These are phyloP conservation scores for Anagyrus pseudococci DNA, from an alignment of 2,888 invertebrate species.

Conservation along the genomic window DNA sequence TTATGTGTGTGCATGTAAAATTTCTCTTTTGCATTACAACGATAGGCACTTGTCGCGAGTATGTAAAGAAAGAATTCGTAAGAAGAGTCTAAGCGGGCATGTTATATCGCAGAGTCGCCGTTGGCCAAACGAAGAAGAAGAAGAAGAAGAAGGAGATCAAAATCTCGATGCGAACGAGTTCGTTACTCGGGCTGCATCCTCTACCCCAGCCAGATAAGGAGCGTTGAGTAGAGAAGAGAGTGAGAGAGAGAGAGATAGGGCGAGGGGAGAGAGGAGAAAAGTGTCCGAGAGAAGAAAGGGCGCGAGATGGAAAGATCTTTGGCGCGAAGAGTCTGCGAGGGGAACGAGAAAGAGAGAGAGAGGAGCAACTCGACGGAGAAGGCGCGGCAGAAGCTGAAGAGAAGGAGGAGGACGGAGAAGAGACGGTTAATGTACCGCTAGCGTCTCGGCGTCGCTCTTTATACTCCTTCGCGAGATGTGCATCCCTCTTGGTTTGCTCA, in stretches of 20 bases:
- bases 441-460: conserved; percentile 19
- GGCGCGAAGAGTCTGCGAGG: not conserved
- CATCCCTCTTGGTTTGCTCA: no score
- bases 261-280: conserved; percentile 1
- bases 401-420: conserved; percentile 28
- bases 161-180: conserved; percentile 29
- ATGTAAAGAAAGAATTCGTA: no score
- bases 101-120: not conserved
- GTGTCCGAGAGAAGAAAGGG: conserved; percentile 13
- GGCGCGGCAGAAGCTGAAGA: conserved; percentile 16
- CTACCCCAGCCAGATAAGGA: conserved; percentile 7
- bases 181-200: conserved; percentile 21
- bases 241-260: not conserved
- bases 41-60: no score
- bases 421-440: conserved; percentile 55
- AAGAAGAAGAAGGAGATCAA: conserved; percentile 45
- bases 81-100: no score
- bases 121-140: conserved; percentile 42
- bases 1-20: no score
- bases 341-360: not conserved
- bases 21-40: no score
- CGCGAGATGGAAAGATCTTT: conserved; percentile 28
- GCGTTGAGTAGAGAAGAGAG: conserved; percentile 7
- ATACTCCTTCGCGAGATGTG: no score
- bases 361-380: no score